A percentile compares a stretch with the other conserved stretches of the same genome.
phyloP scores from a whole-genome alignment of 2,888 invertebrate genomes.

The Hirtodrosophila duncani region DNA sequence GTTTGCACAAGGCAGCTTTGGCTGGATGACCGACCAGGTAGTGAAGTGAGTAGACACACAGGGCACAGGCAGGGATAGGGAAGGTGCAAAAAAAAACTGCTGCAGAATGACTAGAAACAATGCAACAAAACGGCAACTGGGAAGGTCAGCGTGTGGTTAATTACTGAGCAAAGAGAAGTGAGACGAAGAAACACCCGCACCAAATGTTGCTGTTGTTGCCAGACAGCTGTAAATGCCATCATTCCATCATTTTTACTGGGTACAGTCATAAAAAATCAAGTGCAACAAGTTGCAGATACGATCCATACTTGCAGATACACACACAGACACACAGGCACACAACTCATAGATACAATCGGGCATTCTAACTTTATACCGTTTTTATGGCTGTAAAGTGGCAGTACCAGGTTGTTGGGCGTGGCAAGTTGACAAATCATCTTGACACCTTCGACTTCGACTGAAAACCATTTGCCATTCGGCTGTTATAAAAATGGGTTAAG shows the following conservation, averaged over 20 bases:
- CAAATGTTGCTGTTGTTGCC: constrained; percentile 13
- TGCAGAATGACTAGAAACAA: not conserved
- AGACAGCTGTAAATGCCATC: constrained; percentile 41
- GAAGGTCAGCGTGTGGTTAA: constrained; percentile 64
- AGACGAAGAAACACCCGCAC: constrained; percentile 9
- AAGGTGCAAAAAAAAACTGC: constrained; percentile 35
- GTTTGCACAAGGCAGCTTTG: constrained; percentile 23
- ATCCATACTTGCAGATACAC: constrained; percentile 10
- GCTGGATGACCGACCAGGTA: constrained; percentile 1
- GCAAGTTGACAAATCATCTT: constrained; percentile 63
- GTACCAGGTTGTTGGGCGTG: constrained; percentile 31
- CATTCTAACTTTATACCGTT: constrained; percentile 52
- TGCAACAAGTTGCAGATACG: constrained; percentile 56
- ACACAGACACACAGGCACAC: constrained; percentile 6
- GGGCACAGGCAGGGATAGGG: too few relatives aligned
- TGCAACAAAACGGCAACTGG: constrained; percentile 8
- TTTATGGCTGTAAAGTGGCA: constrained; percentile 23
- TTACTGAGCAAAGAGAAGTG: constrained; percentile 45
- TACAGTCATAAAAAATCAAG: constrained; percentile 63
- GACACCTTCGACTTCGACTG: constrained; percentile 49
- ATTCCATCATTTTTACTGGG: constrained; percentile 63
- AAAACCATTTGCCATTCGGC: constrained; percentile 30
- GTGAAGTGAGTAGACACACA: too few relatives aligned
- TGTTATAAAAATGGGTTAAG: constrained; percentile 69
- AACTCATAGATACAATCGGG: too few relatives aligned